Evolutionary conservation across 1,140 invertebrate genomes (phyloP), one percentile per base, ranked within the genome.

Genomic region (Contarinia nasturtii): DNA sequence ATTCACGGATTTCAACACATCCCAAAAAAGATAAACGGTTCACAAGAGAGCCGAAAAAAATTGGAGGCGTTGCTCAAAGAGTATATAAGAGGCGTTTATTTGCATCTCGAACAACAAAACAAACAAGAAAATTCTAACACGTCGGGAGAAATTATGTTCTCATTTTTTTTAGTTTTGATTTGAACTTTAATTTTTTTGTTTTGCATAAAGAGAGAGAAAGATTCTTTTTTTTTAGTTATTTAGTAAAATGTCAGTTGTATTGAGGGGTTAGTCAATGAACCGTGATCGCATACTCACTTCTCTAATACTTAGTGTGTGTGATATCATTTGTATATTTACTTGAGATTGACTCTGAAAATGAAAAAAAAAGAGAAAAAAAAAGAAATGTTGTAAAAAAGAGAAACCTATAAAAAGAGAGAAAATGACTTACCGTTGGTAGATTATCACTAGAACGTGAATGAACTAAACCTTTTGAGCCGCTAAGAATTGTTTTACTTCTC

Each of bases 271-370:
- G 27, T 27, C 27, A 27, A 27, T 27, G 27, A 27, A 27, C 27
- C 27, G 27, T 27, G 27, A 27, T 27, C 27, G 27, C 38, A 44
- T 49, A 59, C 62, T 70, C 71, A 91, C 87, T 84, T 91, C 86
- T 71, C 83, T 71, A 56, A 90, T 88, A 50, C 85, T 88, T 49
- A 91, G 73, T 37, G 87, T 91, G 58, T 88, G 84, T 15, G 86
- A 90, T 74, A 87, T 82, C 85, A 88, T 89, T 66, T 89, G 85
- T 51, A 91, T 88, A 67, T 88, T 87, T 65, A 83, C 79, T 71
- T 91, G 87, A 43, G 84, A 86, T 61, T 90, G 85, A 68, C 84
- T 87, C 27, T 27, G 27, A 27, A 27, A 27, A 27, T 3, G 10
- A 27, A 10, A 27, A 10, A 27, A 10, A 27, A 27, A 27, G 4